Conservation (phyloP, 2,797 vertebrate genomes). For the Parotocinclus haroldoi region DNA sequence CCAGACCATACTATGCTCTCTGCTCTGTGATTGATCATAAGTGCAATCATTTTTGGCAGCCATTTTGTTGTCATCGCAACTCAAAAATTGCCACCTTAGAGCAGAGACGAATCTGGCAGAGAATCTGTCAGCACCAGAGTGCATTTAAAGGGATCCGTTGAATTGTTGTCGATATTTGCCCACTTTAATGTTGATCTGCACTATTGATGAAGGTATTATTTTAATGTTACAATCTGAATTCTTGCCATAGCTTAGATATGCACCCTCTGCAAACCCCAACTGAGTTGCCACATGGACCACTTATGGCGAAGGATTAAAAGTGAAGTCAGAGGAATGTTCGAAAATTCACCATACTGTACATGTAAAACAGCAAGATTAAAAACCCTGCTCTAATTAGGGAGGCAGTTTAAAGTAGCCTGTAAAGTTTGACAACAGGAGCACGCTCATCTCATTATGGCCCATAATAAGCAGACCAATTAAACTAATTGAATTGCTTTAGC, state of each 20-base stretch:
- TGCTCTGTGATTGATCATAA: slow-evolving; percentile 61
- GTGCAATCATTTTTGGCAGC: slow-evolving; percentile 59
- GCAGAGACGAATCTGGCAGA: slow-evolving; percentile 10
- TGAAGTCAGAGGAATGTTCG: slow-evolving; percentile 62
- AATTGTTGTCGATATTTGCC: slow-evolving; percentile 29
- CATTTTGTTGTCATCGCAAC: slow-evolving; percentile 58
- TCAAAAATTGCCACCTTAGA: slow-evolving; percentile 45
- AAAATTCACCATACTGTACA: slow-evolving; percentile 55
- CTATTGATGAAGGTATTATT: slow-evolving; percentile 2
- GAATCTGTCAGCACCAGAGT: slow-evolving; percentile 33
- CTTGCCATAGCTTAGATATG: neutral
- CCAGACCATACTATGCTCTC: slow-evolving; percentile 57
- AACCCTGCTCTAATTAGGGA: slow-evolving; percentile 64
- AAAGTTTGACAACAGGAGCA: slow-evolving; percentile 67
- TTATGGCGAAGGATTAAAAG: slow-evolving; percentile 48
- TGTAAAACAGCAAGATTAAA: slow-evolving; percentile 65
- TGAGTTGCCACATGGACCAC: slow-evolving; percentile 34
- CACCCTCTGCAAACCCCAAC: slow-evolving; percentile 18
- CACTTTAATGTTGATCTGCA: slow-evolving; percentile 8
- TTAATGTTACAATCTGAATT: slow-evolving; percentile 9
- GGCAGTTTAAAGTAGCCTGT: slow-evolving; percentile 62
- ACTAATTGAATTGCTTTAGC: slow-evolving; percentile 73
- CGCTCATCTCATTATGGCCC: slow-evolving; percentile 62
- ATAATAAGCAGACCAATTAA: slow-evolving; percentile 71
- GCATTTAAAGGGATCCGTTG: slow-evolving; percentile 34